phyloP scores from a whole-genome alignment of 2,113 vertebrate genomes.

The Menura novaehollandiae region DNA sequence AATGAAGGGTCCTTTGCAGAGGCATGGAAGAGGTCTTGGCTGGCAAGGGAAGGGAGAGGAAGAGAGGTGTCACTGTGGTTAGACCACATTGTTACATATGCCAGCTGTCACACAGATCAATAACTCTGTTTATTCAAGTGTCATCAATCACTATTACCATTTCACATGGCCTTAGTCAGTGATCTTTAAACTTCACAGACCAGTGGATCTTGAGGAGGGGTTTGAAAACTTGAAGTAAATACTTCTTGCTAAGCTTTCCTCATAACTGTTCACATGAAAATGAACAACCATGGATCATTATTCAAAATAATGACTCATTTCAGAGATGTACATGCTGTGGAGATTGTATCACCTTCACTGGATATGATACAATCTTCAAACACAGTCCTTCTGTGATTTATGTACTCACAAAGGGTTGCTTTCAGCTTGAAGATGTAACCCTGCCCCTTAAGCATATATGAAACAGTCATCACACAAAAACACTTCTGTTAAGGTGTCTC shows the following conservation, averaged over 20 bases:
- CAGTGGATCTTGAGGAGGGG: background rate
- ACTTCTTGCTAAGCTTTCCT: background rate
- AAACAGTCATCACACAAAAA: background rate
- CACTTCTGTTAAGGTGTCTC: background rate
- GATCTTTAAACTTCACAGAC: background rate
- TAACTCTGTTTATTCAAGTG: background rate
- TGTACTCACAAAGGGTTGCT: background rate
- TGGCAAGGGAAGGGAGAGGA: background rate
- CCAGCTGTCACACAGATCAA: background rate
- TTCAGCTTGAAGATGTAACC: background rate
- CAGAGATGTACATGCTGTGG: background rate
- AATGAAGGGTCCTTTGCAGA: background rate
- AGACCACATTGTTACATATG: background rate
- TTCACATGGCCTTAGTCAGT: background rate
- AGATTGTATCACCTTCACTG: background rate
- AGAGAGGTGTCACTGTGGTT: background rate
- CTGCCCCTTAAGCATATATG: slow-evolving; percentile 12
- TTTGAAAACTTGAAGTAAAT: background rate
- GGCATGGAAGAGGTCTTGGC: background rate
- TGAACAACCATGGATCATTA: background rate
- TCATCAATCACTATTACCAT: background rate
- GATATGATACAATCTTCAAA: background rate
- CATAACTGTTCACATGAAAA: background rate
- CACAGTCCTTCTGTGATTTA: background rate
- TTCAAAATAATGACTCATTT: slow-evolving; percentile 10